These are phyloP conservation scores for Aradophagus sp. DNA, from an alignment of 1,140 invertebrate species.

Conservation along the genomic window DNA sequence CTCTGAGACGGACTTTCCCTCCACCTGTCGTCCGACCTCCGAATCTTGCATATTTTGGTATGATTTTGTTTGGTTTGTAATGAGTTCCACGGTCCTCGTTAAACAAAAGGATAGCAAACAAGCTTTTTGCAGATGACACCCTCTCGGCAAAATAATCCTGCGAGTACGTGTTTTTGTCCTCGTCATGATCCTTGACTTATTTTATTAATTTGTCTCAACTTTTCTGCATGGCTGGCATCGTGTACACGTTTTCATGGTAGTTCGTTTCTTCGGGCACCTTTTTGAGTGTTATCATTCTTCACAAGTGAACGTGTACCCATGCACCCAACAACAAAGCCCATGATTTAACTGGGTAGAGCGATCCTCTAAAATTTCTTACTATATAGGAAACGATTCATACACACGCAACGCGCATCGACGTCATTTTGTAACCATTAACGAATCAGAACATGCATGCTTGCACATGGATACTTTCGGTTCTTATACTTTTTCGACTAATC, in stretches of 20 bases:
- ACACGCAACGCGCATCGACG: constrained; percentile 36
- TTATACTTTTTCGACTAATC: constrained; percentile 16
- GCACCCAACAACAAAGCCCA: constrained; percentile 60
- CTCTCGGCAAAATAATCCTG: constrained; percentile 31
- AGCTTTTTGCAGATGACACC: no score
- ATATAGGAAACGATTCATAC: constrained; percentile 25
- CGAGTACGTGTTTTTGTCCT: constrained; percentile 51
- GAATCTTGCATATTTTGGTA: no score
- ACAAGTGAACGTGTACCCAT: constrained; percentile 29
- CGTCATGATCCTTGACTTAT: constrained; percentile 38
- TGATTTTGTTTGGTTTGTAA: no score
- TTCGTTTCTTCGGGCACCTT: constrained; percentile 51
- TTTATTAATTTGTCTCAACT: constrained; percentile 41
- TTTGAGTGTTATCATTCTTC: constrained; percentile 52
- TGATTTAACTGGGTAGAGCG: constrained; percentile 61
- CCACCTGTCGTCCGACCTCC: no score
- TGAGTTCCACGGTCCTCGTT: no score
- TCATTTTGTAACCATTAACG: constrained; percentile 54
- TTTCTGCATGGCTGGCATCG: constrained; percentile 64
- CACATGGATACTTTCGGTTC: constrained; percentile 35
- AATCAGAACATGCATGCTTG: constrained; percentile 51
- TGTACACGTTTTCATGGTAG: constrained; percentile 63
- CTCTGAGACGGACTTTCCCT: no score
- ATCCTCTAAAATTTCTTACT: constrained; percentile 34
- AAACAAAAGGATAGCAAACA: no score